Base-by-base conservation (phyloP, 2,888 invertebrate species). In the Lordiphosa andalusiaca region DNA sequence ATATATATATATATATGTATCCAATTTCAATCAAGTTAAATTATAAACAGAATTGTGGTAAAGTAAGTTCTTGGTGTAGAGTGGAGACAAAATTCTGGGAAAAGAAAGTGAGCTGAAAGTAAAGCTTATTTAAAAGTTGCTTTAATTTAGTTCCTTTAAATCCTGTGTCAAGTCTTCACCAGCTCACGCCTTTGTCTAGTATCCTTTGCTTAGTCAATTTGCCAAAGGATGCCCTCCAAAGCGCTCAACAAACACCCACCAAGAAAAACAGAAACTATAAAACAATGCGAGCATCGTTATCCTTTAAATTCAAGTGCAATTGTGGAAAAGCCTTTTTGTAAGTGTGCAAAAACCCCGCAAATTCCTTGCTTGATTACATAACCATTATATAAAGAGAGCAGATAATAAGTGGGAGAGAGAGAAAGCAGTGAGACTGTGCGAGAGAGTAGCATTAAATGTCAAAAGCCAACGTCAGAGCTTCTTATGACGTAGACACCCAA, bases 241-340 rank as follows among this genome's bases (percentile, higher is more conserved):
- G 25, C 44, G 49, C 36, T 37, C 60, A 23, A 13, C 12, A 59
- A 40, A 33, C 47, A 37, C 33, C 38, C 37, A 39, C 21, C 36
- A 30, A 40, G n/a, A 12, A 6, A 38, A 38, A 25, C 36, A 67
- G 37, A 40, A 44, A 37, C 58, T 37, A 56, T 47, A 53, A 52
- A 71, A 77, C 80, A 85, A 77, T 63, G 59, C 38, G 23, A 55
- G 53, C 65, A 63, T 42, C 53, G 64, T 74, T 84, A 80, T 78
- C 73, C 81, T 69, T 72, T 67, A 53, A 63, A 63, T 80, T 72
- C 44, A 62, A 84, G 84, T 58, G 73, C 63, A 69, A 23, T 69
- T 41, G 37, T 49, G 46, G 40, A 39, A 49, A 38, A 68, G 63
- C 36, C 64, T 48, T 40, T 49, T 47, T 42, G 25, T 47, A 58